Evolutionary conservation across 2,113 vertebrate species (phyloP).

Genomic region (Ariopsis seemanni): DNA sequence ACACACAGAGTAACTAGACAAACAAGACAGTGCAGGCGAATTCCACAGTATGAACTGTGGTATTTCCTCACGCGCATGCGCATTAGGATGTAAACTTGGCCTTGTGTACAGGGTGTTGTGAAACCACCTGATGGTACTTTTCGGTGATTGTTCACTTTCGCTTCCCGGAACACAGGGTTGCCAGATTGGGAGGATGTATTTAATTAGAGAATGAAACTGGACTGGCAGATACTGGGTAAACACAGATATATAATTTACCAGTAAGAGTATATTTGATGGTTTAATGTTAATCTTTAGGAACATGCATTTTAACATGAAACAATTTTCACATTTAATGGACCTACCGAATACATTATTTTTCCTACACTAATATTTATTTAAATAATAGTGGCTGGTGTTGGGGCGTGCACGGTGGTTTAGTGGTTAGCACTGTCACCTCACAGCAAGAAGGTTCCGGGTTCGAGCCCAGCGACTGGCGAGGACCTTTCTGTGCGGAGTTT

Average conservation of each 20-base stretch:
- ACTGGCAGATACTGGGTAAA: background rate
- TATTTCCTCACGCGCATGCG: no score
- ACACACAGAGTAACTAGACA: background rate
- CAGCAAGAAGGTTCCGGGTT: no score
- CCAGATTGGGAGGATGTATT: background rate
- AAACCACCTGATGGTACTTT: background rate
- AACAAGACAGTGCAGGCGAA: background rate
- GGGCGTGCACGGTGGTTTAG: no score
- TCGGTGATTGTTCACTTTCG: background rate
- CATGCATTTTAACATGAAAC: background rate
- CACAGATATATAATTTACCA: background rate
- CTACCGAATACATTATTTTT: background rate
- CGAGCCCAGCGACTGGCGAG: no score
- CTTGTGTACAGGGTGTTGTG: background rate
- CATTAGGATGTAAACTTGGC: background rate
- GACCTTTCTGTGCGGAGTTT: no score
- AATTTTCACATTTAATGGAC: no score
- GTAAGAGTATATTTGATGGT: no score
- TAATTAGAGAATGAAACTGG: background rate
- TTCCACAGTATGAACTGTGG: no score
- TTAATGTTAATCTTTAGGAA: background rate
- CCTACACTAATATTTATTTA: no score
- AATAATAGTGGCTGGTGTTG: no score
- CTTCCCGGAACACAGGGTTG: conserved; percentile 11
- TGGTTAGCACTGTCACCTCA: no score